Percentiles rank a stretch among this genome's conserved stretches.
phyloP scores from a whole-genome alignment of 2,888 invertebrate species.

The Sympetrum striolatum region DNA sequence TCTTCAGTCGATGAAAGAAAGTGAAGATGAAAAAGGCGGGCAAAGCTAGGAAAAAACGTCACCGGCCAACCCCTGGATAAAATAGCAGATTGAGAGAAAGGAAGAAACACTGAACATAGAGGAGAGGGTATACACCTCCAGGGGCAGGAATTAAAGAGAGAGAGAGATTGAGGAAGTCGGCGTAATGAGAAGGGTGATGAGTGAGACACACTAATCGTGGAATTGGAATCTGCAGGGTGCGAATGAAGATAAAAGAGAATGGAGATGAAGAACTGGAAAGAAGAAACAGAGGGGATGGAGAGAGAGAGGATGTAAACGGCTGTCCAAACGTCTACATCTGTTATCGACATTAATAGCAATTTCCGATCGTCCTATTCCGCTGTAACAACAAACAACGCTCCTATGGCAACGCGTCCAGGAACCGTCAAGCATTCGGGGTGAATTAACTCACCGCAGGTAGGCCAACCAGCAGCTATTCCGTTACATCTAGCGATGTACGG shows the following conservation, averaged over 20 bases:
- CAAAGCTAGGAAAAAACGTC: too few relatives aligned
- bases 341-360: too few relatives aligned
- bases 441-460: too few relatives aligned
- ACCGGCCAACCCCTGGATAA: neutral
- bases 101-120: neutral
- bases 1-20: too few relatives aligned
- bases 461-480: too few relatives aligned
- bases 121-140: neutral
- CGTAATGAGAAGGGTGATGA: conserved; percentile 28
- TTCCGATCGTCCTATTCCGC: too few relatives aligned
- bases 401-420: too few relatives aligned
- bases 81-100: neutral
- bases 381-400: too few relatives aligned
- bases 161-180: conserved; percentile 1
- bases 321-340: too few relatives aligned
- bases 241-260: neutral
- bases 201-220: neutral
- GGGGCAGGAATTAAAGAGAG: neutral
- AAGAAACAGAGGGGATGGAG: neutral
- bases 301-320: neutral
- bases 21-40: too few relatives aligned
- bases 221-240: conserved; percentile 3
- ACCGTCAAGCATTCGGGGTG: too few relatives aligned
- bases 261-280: neutral
- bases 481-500: too few relatives aligned